Base-by-base conservation (phyloP, 2,113 vertebrate genomes). In the Gobius niger region DNA sequence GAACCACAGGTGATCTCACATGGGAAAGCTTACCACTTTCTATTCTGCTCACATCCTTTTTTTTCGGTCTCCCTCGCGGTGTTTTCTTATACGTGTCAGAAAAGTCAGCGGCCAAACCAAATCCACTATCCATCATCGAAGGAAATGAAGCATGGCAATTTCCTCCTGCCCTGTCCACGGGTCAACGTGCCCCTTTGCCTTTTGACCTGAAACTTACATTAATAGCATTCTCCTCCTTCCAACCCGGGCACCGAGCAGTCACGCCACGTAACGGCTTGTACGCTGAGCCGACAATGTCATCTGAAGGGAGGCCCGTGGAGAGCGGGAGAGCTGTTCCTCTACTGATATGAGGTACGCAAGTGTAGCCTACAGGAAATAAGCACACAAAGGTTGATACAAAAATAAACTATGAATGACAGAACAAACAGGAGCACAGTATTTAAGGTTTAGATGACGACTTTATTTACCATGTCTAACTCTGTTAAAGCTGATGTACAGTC, bases 301-400 rank as follows among this genome's bases (percentile, higher is more conserved):
- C 63, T 65, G 51, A 63, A 65, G 64, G 51, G 65, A 40, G 65
- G 40, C 19, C 16, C 15, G 13, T 69, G 57, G 67, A 10, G 16
- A 24, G n/a, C n/a, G n/a, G 19, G 13, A 54, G 18, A 4, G 19
- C 18, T 47, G 61, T 10, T 47, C 49, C 14, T 44, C 18, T 40
- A 57, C 34, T 44, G 50, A 53, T 63, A 16, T 63, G 60, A 67
- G 63, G 67, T 49, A 71, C 75, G 69, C 75, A 60, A 65, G 65
- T 34, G 0, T 41, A 47, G 73, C 72, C 70, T 9, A 19, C 59
- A 40, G 72, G 47, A 72, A 77, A 81, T 75, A 44, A 68, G n/a
- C 70, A 19, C 67, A 14, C 34, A 79, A 83, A 84, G 82, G 79
- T 89, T 77, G 72, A 7, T 0, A 70, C 64, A 69, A 59, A 71